Evolutionary conservation across 2,797 vertebrate genomes (phyloP), one percentile per base, ranked within the genome.

Genomic region (Poeciliopsis gracilis): DNA sequence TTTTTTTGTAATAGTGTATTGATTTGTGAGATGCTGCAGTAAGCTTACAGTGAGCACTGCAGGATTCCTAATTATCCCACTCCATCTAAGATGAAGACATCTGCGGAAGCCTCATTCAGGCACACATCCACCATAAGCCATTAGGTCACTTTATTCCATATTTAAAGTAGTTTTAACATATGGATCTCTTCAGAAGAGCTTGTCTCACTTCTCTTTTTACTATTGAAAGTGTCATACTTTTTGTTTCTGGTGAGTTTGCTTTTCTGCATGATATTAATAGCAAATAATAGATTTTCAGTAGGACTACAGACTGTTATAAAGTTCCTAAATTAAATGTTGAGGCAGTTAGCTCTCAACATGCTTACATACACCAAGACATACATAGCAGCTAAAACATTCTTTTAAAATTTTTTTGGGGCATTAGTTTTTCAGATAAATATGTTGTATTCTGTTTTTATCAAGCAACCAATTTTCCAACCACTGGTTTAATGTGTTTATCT

Each of bases 1-100:
- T 83, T 46, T 55, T 84, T 84, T 86, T 83, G 84, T 91, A 95
- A 94, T 94, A 78, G 89, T 73, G 88, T 94, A 94, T 94, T 93
- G 92, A 95, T 94, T 86, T 78, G 47, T 79, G 45, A 85, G 86
- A 84, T 43, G 36, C 84, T 75, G 88, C 75, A 73, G 71, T 78
- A 82, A 80, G 75, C 79, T 73, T 83, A 87, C 20, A 13, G 85
- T 82, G 86, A 87, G 75, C 82, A 84, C 84, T 89, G 88, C 90
- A 90, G 83, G 82, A 87, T 86, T 84, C 79, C 59, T 85, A 90
- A 92, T 80, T 91, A 93, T 91, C 76, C 53, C 36, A 15, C 74
- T 88, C 76, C 59, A 83, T 86, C 84, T 41, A 46, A 74, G 76
- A 86, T 87, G 86, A 85, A 84, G 70, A 92, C 82, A 30, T 66